Conservation (phyloP, 2,888 invertebrate genomes). For the Kryphioiulus occultus region DNA sequence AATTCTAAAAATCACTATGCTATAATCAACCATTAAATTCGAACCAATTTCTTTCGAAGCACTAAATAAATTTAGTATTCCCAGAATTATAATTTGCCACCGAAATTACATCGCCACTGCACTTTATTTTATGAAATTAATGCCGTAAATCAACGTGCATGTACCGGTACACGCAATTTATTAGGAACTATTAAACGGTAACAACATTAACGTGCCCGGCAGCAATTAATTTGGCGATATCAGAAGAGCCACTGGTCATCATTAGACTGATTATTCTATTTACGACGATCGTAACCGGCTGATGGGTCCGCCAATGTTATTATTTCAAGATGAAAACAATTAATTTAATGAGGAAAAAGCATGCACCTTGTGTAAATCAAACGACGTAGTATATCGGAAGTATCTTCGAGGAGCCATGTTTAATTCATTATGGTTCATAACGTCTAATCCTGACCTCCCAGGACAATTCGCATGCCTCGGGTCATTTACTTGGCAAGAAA, state of each 20-base stretch:
- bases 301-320: neutral
- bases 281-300: neutral
- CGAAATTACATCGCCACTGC: neutral
- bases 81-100: neutral
- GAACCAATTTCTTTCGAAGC: too few species aligned
- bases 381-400: neutral
- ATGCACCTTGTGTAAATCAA: neutral
- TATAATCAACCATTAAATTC: too few species aligned
- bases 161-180: constrained; percentile 12
- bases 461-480: neutral
- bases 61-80: neutral
- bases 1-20: too few species aligned
- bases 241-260: constrained; percentile 5
- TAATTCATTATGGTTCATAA: neutral
- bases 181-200: neutral
- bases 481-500: neutral
- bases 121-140: constrained; percentile 20
- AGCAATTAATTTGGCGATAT: constrained; percentile 9
- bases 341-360: neutral
- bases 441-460: neutral
- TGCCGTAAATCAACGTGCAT: neutral
- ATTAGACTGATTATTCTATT: neutral
- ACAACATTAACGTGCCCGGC: constrained; percentile 21
- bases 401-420: neutral
- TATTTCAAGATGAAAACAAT: neutral